Conservation (phyloP, 1,140 invertebrate genomes). For the Xylocopa sonorina region DNA sequence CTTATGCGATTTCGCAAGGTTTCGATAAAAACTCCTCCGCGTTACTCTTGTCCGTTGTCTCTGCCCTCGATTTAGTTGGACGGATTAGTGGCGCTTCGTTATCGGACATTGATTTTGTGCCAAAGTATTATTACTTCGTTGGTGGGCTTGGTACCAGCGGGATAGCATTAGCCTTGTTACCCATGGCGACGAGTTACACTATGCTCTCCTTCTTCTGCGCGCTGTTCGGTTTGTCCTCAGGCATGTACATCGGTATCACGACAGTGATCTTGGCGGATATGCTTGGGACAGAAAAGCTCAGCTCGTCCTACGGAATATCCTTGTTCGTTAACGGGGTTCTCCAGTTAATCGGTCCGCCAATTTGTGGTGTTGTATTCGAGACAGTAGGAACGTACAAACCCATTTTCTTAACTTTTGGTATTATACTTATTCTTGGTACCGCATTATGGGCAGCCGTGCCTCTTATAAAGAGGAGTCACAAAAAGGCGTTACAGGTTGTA, state of each 20-base stretch:
- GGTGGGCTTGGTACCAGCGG: slow-evolving; percentile 89
- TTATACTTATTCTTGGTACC: slow-evolving; percentile 87
- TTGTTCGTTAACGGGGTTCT: slow-evolving; percentile 90
- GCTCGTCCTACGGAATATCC: slow-evolving; percentile 91
- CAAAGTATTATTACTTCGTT: slow-evolving; percentile 91
- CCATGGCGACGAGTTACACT: slow-evolving; percentile 83
- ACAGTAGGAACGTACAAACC: slow-evolving; percentile 85
- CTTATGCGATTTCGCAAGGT: slow-evolving; percentile 86
- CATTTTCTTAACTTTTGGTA: slow-evolving; percentile 87
- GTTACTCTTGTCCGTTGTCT: slow-evolving; percentile 89
- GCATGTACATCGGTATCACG: slow-evolving; percentile 91
- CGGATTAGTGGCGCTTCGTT: slow-evolving; percentile 90
- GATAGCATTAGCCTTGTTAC: slow-evolving; percentile 86
- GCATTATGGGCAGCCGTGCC: slow-evolving; percentile 88
- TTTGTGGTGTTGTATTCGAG: slow-evolving; percentile 87
- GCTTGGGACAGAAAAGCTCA: slow-evolving; percentile 89
- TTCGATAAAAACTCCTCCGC: slow-evolving; percentile 88
- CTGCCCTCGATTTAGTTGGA: slow-evolving; percentile 89
- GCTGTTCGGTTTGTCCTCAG: slow-evolving; percentile 89
- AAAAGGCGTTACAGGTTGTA: slow-evolving; percentile 68
- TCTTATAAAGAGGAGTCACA: slow-evolving; percentile 83
- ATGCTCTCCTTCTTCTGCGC: slow-evolving; percentile 87
- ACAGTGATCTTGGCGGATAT: slow-evolving; percentile 92
- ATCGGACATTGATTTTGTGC: slow-evolving; percentile 88
- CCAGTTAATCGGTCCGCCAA: slow-evolving; percentile 89